Base-by-base conservation (phyloP, 2,888 invertebrate species). In the Noctuana brunneofusca region DNA sequence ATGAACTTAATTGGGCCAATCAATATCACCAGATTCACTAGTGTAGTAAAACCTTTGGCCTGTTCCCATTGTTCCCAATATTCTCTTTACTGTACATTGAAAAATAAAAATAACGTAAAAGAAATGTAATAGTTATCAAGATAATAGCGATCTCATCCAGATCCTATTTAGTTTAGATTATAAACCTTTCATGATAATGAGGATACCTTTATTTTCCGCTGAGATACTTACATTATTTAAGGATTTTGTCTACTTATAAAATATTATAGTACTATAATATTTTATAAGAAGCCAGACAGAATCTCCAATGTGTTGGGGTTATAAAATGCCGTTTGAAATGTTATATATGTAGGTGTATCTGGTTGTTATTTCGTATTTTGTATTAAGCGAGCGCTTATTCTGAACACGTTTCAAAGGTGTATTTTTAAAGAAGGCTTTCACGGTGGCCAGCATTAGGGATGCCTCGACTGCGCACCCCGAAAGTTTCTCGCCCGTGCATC, bases 351-450 rank as follows among this genome's bases (percentile, higher is more conserved):
- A 59, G 32, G 35, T 43, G 60, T 60, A 56, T 58, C 24, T 48
- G 58, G 66, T 66, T 66, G 65, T 68, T 71, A 66, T 66, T 70
- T 68, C 65, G 63, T 65, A 65, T 69, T 69, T 70, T 71, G 66
- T 68, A 71, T 73, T 73, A 77, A 73, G 66, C 76, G 73, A 72
- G 71, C 75, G 75, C 78, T 89, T 87, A 91, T 90, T 89, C 90
- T 68, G 69, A 77, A 83, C 91, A 89, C 89, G 90, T 88, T 77
- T 71, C 76, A 78, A 86, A 86, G 86, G 87, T 89, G 87, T 89
- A 87, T 89, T 89, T 89, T 91, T 87, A 87, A 89, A 88, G 85
- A 78, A 84, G 83, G 83, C 83, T 87, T 88, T 86, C 75, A 84
- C 84, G 82, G 81, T 84, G 83, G 85, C 80, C 83, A 71, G 79